A percentile compares a stretch with the other conserved stretches of the same genome.
Evolutionary conservation across 2,888 invertebrate genomes (phyloP).

Genomic region (Linyphia triangularis): DNA sequence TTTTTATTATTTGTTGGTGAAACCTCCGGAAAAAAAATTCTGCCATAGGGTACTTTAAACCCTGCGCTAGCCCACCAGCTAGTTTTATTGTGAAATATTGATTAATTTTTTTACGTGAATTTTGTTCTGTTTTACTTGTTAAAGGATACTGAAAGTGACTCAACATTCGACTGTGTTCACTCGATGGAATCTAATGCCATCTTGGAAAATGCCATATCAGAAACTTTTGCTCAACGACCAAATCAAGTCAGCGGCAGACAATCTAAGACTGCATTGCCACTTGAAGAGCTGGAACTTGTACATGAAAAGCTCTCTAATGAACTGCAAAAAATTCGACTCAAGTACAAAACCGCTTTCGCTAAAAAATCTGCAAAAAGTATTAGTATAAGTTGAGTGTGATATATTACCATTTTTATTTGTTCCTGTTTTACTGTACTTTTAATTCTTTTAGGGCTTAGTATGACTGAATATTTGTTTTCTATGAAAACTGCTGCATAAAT

Average conservation of each 20-base stretch:
- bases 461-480: neutral
- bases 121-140: neutral
- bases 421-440: neutral
- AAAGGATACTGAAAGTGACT: conserved; percentile 6
- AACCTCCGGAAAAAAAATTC: too few species aligned
- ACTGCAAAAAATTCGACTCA: conserved; percentile 7
- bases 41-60: too few species aligned
- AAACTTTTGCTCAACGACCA: neutral
- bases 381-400: neutral
- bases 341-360: neutral
- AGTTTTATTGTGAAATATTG: too few species aligned
- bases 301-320: conserved; percentile 24
- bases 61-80: too few species aligned
- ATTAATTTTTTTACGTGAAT: neutral
- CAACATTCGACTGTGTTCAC: neutral
- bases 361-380: neutral
- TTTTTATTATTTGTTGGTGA: too few species aligned
- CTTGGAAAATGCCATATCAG: conserved; percentile 12
- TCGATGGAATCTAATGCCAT: conserved; percentile 28
- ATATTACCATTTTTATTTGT: neutral
- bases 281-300: conserved; percentile 46
- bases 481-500: too few species aligned
- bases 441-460: neutral
- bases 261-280: neutral
- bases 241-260: neutral